These are phyloP conservation scores for Molorchus minor DNA, from an alignment of 2,888 invertebrate genomes.

Conservation along the genomic window DNA sequence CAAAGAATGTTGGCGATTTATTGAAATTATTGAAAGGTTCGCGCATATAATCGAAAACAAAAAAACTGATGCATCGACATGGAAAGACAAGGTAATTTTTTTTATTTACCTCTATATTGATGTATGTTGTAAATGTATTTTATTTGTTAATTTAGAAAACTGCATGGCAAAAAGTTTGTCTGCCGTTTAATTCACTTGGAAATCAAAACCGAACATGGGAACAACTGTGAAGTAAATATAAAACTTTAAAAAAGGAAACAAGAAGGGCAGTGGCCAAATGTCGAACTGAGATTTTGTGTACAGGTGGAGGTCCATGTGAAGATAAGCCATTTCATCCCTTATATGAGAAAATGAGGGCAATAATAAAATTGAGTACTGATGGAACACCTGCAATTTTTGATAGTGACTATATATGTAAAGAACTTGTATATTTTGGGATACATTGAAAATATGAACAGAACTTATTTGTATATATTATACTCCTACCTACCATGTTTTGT, in stretches of 20 bases:
- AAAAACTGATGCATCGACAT: conserved; percentile 7
- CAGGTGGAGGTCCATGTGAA: conserved; percentile 5
- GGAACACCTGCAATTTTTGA: background rate
- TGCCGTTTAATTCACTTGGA: conserved; percentile 3
- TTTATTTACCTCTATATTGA: conserved; percentile 6
- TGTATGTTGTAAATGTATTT: conserved; percentile 3
- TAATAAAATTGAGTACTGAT: conserved; percentile 7
- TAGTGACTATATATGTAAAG: background rate
- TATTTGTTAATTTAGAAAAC: conserved; percentile 7
- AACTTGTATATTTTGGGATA: conserved; percentile 5
- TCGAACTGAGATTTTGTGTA: conserved; percentile 3
- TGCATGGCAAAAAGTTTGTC: conserved; percentile 2
- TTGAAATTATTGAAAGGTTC: conserved; percentile 3
- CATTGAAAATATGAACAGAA: background rate
- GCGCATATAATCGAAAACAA: conserved; percentile 5
- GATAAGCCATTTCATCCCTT: background rate
- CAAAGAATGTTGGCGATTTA: conserved; percentile 10
- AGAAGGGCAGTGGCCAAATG: conserved; percentile 5
- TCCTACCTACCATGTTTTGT: background rate
- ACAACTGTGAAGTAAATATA: background rate
- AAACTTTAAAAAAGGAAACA: conserved; percentile 5
- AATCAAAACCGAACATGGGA: conserved; percentile 7
- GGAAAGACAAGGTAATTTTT: conserved; percentile 10
- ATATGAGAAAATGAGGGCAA: conserved; percentile 9
- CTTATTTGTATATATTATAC: background rate